Evolutionary conservation across 1,140 invertebrate species (phyloP), one percentile per base, ranked within the genome.

Genomic region (Agrilus planipennis): DNA sequence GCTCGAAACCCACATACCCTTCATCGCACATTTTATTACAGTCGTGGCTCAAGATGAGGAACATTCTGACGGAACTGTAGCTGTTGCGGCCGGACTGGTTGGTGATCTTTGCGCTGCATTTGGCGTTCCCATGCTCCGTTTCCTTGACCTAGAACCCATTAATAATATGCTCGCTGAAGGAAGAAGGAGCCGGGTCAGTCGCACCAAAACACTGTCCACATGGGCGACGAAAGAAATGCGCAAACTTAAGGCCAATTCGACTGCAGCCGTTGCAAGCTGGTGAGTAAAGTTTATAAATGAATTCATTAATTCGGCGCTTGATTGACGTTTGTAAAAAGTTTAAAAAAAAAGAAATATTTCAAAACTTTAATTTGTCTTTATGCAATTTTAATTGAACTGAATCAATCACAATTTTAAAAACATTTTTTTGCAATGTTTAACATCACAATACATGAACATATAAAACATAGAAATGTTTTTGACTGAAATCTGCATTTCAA

Each of bases 221-320:
- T 97, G 91, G 91, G 89, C 90, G 30, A 77, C 78, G n/a, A 93
- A 93, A 68, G 89, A 93, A 69, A 80, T 97, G 55, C 78, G 86
- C 52, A 90, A 86, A 67, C 65, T 93, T 51, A 90, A 87, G 64
- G 44, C 45, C 20, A 54, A 42, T 32, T 22, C 32, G 29, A 74
- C 50, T 46, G 60, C 61, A 27, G 57, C 63, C 34, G 69, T 65
- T 37, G 70, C 72, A 55, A 77, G 76, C 69, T 77, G 75, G 76
- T 77, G 54, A 75, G 71, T 72, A 34, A 10, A 9, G 6, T n/a
- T n/a, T n/a, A n/a, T n/a, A n/a, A n/a, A n/a, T n/a, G n/a, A n/a
- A n/a, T n/a, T n/a, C n/a, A n/a, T n/a, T n/a, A n/a, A n/a, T n/a
- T n/a, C n/a, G n/a, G n/a, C n/a, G n/a, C n/a, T n/a, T n/a, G n/a